Evolutionary conservation across 2,797 vertebrate species (phyloP).

Genomic region (Allobates femoralis): DNA sequence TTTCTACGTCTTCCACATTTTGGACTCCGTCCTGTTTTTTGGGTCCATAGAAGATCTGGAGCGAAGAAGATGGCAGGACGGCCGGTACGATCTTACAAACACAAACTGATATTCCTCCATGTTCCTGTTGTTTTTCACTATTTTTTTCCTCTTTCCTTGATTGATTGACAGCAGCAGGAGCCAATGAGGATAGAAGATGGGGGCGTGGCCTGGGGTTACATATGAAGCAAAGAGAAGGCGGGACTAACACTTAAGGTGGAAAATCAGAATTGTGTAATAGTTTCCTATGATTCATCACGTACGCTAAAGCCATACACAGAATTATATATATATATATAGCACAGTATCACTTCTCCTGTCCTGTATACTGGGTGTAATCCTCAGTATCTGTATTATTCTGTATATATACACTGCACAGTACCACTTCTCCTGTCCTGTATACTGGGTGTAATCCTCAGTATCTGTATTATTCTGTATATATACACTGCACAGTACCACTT

Average conservation of each 20-base stretch:
- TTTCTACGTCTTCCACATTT: too few species aligned
- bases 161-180: constrained; percentile 2
- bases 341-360: background rate
- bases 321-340: background rate
- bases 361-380: too few species aligned
- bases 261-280: background rate
- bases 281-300: background rate
- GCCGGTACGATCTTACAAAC: background rate
- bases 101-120: background rate
- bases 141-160: background rate
- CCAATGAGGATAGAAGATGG: constrained; percentile 3
- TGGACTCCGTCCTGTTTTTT: too few species aligned
- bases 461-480: background rate
- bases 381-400: background rate
- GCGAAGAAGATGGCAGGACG: too few species aligned
- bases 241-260: constrained; percentile 54
- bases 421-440: background rate
- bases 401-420: background rate
- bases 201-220: constrained; percentile 13
- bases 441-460: too few species aligned
- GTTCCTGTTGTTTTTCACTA: constrained; percentile 46
- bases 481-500: background rate
- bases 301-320: background rate
- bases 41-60: too few species aligned
- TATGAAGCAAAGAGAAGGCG: background rate